Evolutionary conservation across 2,113 vertebrate species (phyloP), one percentile per base, ranked within the genome.

Genomic region (Pelodiscus sinensis): DNA sequence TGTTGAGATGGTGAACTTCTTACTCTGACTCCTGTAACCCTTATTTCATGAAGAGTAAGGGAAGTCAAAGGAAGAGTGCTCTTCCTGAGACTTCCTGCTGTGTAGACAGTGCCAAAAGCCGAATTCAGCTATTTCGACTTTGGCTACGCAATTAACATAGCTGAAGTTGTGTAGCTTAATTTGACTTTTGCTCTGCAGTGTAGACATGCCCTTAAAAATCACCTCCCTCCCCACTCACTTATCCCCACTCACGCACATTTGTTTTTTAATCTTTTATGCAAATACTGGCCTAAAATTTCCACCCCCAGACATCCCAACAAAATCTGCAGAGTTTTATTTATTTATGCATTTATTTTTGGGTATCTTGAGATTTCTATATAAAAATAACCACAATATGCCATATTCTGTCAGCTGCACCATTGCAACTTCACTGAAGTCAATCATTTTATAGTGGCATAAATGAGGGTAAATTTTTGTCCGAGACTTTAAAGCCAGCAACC

Each of bases 401-500:
- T 44, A 50, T 77, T 77, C 38, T 50, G 22, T 77, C 38, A 77
- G 73, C 73, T 50, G 50, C 24, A 77, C 21, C 0, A 0, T 79
- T 92, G 89, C 58, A 65, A 4, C 65, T 68, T 35, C 18, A 12
- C 79, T 84, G 51, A 85, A 95, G 91, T 85, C 94, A 92, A 85
- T 78, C 89, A 84, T 88, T 44, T 24, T 77, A 11, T 44, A 75
- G 19, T 75, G 22, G 58, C 78, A 31, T 68, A 84, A 55, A 6
- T 71, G 65, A 95, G 86, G 84, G 86, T 92, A 94, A 90, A 92
- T 84, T 35, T 29, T 2, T 0, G 92, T 77, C 90, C 54, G 68
- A 85, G 95, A 94, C 90, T 85, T 86, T 92, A 89, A 79, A 38
- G 84, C 81, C 77, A 92, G 93, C 96, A 94, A 95, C 87, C 92